Conservation (phyloP, 2,797 vertebrate species). For the Rhabdophis nuchalis region DNA sequence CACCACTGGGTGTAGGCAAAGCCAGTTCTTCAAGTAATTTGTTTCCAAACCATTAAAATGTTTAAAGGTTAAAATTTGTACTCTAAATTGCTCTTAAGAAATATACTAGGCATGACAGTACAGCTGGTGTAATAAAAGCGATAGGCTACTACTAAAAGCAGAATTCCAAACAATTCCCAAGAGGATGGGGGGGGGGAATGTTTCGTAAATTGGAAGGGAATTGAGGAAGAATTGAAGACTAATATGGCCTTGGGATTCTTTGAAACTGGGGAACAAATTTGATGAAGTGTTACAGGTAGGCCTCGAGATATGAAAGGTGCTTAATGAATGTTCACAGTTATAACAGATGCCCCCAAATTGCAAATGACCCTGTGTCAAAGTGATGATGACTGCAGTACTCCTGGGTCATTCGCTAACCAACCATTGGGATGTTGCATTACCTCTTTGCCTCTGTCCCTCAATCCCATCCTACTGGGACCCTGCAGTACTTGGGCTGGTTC, state of each 20-base stretch:
- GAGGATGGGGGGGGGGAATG: neutral
- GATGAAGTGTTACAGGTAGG: neutral
- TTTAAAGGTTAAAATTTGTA: neutral
- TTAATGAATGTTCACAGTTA: neutral
- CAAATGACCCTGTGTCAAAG: neutral
- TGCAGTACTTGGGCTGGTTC: no score
- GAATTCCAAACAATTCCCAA: neutral
- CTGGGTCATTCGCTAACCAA: no score
- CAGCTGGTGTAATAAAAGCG: neutral
- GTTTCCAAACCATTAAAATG: neutral
- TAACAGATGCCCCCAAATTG: neutral
- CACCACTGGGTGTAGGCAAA: neutral
- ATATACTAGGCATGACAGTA: neutral
- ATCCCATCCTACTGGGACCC: no score
- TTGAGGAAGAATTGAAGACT: neutral
- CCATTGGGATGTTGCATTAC: no score
- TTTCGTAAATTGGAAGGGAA: neutral
- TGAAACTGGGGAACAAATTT: neutral
- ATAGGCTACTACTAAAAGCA: neutral
- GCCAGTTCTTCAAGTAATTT: neutral
- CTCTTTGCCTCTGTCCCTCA: no score
- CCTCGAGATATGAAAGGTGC: neutral
- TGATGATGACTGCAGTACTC: no score
- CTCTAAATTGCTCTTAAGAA: neutral
- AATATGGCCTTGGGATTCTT: neutral